Evolutionary conservation across 2,888 invertebrate genomes (phyloP).

Genomic region (Cataglyphis livida): DNA sequence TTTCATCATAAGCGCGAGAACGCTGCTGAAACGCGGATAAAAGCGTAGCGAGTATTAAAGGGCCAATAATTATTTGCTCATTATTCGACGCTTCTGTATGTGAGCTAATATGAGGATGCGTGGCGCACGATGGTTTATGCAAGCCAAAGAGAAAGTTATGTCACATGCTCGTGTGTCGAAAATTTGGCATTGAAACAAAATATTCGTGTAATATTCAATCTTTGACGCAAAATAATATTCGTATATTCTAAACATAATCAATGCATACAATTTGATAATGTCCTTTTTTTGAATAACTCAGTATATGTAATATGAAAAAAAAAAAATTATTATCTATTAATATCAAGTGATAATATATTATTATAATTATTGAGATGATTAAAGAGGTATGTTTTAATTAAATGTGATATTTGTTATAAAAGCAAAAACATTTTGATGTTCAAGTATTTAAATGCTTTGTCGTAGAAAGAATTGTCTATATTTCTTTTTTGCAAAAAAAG

Average conservation of each 20-base stretch:
- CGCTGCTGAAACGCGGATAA: constrained; percentile 9
- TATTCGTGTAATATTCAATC: not conserved
- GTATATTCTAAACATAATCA: not conserved
- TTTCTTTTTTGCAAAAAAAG: not conserved
- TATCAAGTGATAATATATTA: not conserved
- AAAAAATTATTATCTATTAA: too few species aligned
- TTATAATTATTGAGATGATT: not conserved
- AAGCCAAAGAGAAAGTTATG: not conserved
- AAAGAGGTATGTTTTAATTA: not conserved
- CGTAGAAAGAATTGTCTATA: not conserved
- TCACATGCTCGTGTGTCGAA: not conserved
- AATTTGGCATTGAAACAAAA: not conserved
- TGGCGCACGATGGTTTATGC: not conserved
- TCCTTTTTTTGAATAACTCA: not conserved
- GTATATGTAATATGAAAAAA: not conserved
- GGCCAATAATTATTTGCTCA: constrained; percentile 30
- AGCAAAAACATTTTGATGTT: not conserved
- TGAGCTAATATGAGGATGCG: not conserved
- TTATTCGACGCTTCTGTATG: not conserved
- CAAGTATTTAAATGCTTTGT: not conserved
- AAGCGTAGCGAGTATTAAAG: constrained; percentile 8
- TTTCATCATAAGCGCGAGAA: constrained; percentile 1
- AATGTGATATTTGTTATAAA: not conserved
- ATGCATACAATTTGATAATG: not conserved
- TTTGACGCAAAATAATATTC: not conserved